Base-by-base conservation (phyloP, 2,888 invertebrate species). In the Scaptomyza reducta region DNA sequence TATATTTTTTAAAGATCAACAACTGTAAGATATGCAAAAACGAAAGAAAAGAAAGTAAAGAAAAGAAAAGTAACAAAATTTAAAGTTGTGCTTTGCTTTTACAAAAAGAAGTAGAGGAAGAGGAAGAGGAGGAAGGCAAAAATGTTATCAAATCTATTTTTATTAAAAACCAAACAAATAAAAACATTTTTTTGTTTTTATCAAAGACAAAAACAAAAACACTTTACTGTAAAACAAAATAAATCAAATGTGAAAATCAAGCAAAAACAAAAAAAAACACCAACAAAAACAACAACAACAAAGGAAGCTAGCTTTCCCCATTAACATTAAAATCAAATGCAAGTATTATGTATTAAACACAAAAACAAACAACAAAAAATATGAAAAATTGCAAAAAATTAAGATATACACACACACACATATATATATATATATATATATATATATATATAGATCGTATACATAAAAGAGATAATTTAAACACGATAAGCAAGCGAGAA, bases 321-420 rank as follows among this genome's bases (percentile, higher is more conserved):
- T 31, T 41, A 35, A 60, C 57, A 73, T 75, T 41, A 25, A 76
- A 71, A 66, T 58, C 58, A 76, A 74, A 76, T 62, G 72, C 67
- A 76, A 74, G 74, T 74, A 74, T 74, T 74, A 74, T 75, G 71
- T 72, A 73, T 74, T 42, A 70, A 69, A 74, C 70, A 74, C 61
- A 53, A 62, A 56, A 55, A 53, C 9, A 16, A 18, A 33, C 47
- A 16, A 11, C 11, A 29, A 58, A 62, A 53, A 75, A 50, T 22
- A 22, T 22, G 22, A 22, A 22, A 22, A 22, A 22, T 4, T 22
- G 22, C 22, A 22, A 22, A 22, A 22, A 22, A 22, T 35, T 31
- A 40, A 47, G 58, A 46, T 16, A 35, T 27, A 44, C 10, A 59
- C 38, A 29, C 16, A 10, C 41, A 49, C 27, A 51, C 7, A n/a